Evolutionary conservation across 2,113 vertebrate genomes (phyloP).

Genomic region (Atrichornis clamosus): DNA sequence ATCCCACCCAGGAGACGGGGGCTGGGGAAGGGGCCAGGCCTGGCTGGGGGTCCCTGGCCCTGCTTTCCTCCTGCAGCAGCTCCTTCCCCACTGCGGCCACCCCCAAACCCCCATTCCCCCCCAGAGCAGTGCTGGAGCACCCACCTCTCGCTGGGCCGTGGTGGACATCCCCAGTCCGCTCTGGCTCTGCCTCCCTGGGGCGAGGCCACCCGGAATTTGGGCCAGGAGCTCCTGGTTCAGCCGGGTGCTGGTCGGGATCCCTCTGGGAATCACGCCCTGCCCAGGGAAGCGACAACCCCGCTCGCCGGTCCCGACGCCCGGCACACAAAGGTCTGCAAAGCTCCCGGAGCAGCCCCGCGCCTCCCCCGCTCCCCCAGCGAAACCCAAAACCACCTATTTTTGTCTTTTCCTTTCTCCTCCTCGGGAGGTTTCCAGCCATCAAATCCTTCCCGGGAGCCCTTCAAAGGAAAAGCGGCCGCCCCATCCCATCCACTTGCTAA

Average conservation of each 20-base stretch:
- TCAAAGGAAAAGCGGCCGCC: not conserved
- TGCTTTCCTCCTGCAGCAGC: not conserved
- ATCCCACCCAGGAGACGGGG: not conserved
- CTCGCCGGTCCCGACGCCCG: not conserved
- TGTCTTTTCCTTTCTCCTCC: slow-evolving; percentile 19
- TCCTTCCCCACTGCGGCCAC: not conserved
- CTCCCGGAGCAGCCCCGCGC: not conserved
- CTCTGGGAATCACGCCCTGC: not conserved
- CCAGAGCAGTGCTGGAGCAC: not conserved
- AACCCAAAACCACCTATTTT: slow-evolving; percentile 47
- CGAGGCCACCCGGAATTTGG: not conserved
- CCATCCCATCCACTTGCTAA: slow-evolving; percentile 21
- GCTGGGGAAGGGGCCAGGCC: not conserved
- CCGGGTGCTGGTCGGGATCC: not conserved
- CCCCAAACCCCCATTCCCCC: not conserved
- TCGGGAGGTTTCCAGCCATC: slow-evolving; percentile 27
- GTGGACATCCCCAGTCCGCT: not conserved
- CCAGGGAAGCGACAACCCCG: not conserved
- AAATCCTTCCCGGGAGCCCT: slow-evolving; percentile 9
- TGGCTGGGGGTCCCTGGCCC: not conserved
- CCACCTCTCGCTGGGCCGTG: not conserved
- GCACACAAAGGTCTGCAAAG: not conserved
- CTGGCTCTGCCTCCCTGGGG: not conserved
- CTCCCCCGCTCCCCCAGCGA: not conserved
- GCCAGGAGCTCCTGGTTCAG: not conserved